Conservation (phyloP, 2,797 vertebrate species). For the Peromyscus nudipes region DNA sequence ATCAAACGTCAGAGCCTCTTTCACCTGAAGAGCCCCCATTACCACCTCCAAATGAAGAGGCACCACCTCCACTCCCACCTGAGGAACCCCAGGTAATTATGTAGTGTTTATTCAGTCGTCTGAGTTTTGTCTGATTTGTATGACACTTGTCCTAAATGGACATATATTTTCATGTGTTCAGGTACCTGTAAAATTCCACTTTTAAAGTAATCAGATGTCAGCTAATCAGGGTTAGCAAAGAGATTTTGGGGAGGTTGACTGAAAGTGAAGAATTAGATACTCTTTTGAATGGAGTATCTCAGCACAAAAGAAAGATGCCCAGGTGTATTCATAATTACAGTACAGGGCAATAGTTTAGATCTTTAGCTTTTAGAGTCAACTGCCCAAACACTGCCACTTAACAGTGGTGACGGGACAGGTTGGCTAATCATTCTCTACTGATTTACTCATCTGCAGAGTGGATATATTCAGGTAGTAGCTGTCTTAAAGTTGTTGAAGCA, state of each 20-base stretch:
- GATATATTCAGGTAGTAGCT: background rate
- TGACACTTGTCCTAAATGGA: constrained; percentile 23
- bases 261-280: constrained; percentile 43
- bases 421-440: constrained; percentile 6
- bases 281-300: constrained; percentile 46
- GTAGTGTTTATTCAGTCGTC: constrained; percentile 48
- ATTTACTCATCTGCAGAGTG: constrained; percentile 20
- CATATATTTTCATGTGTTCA: constrained; percentile 12
- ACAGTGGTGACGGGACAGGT: background rate
- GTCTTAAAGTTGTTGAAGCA: background rate
- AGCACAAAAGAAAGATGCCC: background rate
- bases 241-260: background rate
- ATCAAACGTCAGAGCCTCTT: constrained; percentile 84
- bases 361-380: background rate
- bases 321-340: background rate
- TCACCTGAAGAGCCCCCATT: constrained; percentile 91
- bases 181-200: constrained; percentile 14
- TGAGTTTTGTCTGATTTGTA: background rate
- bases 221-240: constrained; percentile 4
- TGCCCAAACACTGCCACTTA: background rate
- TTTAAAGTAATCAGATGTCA: constrained; percentile 11
- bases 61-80: constrained; percentile 91
- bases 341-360: background rate
- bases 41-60: constrained; percentile 93
- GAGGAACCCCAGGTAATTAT: constrained; percentile 91